These are phyloP conservation scores for Norana najaformis DNA, from an alignment of 2,888 invertebrate genomes.

Conservation along the genomic window DNA sequence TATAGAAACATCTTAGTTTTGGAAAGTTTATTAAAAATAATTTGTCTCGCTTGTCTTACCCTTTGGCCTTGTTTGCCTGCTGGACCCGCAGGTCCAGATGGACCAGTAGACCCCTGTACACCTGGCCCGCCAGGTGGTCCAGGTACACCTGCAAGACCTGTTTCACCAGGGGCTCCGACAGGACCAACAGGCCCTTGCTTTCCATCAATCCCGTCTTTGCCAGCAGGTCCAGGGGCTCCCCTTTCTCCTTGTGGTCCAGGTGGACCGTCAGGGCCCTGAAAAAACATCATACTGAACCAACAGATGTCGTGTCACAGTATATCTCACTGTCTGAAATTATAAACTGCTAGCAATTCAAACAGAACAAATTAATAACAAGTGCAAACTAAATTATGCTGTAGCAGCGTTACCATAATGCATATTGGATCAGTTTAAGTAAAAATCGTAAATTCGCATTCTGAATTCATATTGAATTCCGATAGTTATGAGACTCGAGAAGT, in stretches of 20 bases:
- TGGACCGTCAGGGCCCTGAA: neutral
- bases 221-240: neutral
- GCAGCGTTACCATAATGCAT: no score
- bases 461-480: no score
- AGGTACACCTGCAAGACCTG: neutral
- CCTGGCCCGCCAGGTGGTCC: neutral
- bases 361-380: no score
- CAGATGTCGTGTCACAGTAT: no score
- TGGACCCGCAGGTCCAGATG: neutral
- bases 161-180: neutral
- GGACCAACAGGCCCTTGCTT: neutral
- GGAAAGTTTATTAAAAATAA: neutral
- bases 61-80: neutral
- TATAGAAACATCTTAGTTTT: neutral
- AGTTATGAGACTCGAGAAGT: no score
- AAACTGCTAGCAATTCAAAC: no score
- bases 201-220: neutral
- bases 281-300: no score
- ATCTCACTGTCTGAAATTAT: no score
- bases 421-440: no score
- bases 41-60: neutral
- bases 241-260: conserved; percentile 9
- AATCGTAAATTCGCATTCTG: no score
- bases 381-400: no score
- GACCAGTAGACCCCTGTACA: neutral